Base-by-base conservation (phyloP, 1,140 invertebrate genomes). In the Drosophila kohkoa region DNA sequence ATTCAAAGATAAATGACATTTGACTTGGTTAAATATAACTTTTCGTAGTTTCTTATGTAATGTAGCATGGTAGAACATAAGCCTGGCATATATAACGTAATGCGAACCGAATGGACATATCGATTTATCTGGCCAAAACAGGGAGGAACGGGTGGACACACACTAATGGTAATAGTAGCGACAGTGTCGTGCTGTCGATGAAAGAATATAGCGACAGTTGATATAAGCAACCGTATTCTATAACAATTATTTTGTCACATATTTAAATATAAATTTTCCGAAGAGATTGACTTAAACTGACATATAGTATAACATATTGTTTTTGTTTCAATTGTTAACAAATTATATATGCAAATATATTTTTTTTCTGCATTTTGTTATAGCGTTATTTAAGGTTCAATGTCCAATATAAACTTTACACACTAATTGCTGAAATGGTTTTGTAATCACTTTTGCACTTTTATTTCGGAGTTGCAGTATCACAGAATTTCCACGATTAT, bases 61-160 rank as follows among this genome's bases (percentile, higher is more conserved):
- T 71, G 38, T 54, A 67, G 45, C 62, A 45, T 4, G 20, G 55
- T 59, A 58, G 46, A 43, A 68, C 48, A 59, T 25, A 25, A 25
- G 3, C 20, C 20, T 0, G 20, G 20, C 48, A 68, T 45, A 43
- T 60, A 64, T 71, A 71, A 59, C 49, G 54, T 55, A 48, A 38
- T 32, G 28, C 58, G 30, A 35, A 62, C 38, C 38, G 43, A 68
- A 49, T 43, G 51, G 45, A 51, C 51, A 20, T 85, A 86, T 86
- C 71, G 82, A 86, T 86, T 86, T 76, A 86, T 75, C 79, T 69
- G 79, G 86, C 78, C 86, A 75, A 66, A 73, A 63, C 35, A 65
- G 46, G 51, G 65, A 62, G 65, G 54, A 38, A 58, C 13, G 59
- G 20, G 41, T 28, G 2, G 1, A 43, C 1, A 41, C 10, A 13